Evolutionary conservation across 2,113 vertebrate species (phyloP).

Genomic region (Strix uralensis): DNA sequence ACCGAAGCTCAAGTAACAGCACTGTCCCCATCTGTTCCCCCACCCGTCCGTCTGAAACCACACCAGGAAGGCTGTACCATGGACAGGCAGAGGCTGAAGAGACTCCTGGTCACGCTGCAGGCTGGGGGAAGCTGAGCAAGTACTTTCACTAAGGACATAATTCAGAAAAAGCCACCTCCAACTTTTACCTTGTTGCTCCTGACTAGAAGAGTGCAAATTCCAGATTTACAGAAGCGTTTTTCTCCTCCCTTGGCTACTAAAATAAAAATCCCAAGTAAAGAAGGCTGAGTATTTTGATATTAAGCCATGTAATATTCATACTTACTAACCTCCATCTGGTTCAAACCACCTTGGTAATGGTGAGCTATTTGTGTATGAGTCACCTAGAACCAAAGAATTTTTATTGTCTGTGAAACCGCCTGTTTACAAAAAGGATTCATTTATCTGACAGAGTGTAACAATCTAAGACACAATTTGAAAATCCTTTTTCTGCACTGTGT

Average conservation of each 20-base stretch:
- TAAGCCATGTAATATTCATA: neutral
- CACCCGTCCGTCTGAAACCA: neutral
- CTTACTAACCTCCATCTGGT: neutral
- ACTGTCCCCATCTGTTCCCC: neutral
- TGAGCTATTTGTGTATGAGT: neutral
- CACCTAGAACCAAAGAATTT: neutral
- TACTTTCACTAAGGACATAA: neutral
- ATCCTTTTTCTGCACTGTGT: neutral
- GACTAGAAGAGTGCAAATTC: neutral
- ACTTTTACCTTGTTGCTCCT: neutral
- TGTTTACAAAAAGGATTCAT: neutral
- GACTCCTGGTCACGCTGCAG: neutral
- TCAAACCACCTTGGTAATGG: neutral
- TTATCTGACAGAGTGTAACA: neutral
- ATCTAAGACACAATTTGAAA: neutral
- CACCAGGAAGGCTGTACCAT: rapidly evolving
- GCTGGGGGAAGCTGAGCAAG: neutral
- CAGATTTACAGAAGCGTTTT: neutral
- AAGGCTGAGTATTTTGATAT: neutral
- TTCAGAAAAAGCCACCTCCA: neutral
- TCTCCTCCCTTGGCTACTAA: neutral
- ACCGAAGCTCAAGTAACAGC: neutral
- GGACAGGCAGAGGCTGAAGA: neutral
- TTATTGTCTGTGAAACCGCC: neutral
- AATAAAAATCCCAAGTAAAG: neutral